phyloP scores from a whole-genome alignment of 2,797 vertebrate genomes.

The Miichthys miiuy region DNA sequence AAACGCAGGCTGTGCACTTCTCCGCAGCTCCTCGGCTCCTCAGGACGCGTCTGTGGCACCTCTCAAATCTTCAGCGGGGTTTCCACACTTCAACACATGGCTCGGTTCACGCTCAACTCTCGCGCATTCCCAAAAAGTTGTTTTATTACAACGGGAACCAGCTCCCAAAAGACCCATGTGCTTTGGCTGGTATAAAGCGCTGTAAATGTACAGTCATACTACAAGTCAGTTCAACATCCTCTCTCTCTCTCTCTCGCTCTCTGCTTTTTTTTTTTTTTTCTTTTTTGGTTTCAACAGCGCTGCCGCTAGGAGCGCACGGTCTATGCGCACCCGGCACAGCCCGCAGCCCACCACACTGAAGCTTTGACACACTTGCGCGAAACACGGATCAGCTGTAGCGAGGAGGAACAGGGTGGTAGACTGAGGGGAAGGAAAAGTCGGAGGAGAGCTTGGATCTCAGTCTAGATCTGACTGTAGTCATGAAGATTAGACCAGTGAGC shows the following conservation, averaged over 20 bases:
- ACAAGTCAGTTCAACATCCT: conserved; percentile 75
- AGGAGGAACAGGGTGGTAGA: neutral
- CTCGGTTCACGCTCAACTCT: conserved; percentile 38
- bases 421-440: conserved; percentile 25
- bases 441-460: conserved; percentile 50
- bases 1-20: conserved; percentile 28
- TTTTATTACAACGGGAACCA: conserved; percentile 32
- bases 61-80: conserved; percentile 68
- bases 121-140: conserved; percentile 56
- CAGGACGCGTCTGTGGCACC: conserved; percentile 69
- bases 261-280: conserved; percentile 36
- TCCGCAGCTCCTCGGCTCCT: conserved; percentile 62
- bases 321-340: conserved; percentile 78
- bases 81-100: conserved; percentile 65
- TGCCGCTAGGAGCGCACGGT: conserved; percentile 81
- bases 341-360: conserved; percentile 73
- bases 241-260: conserved; percentile 62
- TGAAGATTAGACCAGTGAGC: no score
- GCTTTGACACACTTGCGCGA: conserved; percentile 54
- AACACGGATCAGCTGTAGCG: conserved; percentile 45
- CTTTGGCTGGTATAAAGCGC: conserved; percentile 53
- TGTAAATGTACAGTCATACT: conserved; percentile 68
- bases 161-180: conserved; percentile 66
- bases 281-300: conserved; percentile 64
- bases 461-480: neutral